Conservation (phyloP, 2,888 invertebrate species). For the Drosophila borborema region DNA sequence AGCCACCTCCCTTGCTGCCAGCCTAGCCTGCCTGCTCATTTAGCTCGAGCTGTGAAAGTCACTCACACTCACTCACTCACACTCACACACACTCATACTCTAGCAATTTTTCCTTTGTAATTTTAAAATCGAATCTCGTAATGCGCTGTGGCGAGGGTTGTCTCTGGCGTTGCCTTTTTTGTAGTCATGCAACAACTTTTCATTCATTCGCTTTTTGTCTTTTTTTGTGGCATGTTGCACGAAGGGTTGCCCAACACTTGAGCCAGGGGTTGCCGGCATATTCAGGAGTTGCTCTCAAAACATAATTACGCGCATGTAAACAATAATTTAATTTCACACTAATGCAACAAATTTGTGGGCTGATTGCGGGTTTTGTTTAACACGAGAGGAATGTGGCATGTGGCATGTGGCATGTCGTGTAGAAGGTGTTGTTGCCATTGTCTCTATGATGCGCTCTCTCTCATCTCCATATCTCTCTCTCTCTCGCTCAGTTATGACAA, state of each 20-base stretch:
- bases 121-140: slow-evolving; percentile 80
- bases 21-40: slow-evolving; percentile 14
- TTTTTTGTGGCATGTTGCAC: not conserved
- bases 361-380: slow-evolving; percentile 81
- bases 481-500: slow-evolving; percentile 23
- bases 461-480: not conserved
- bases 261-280: not conserved
- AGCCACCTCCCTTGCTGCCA: not conserved
- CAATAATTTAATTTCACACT: slow-evolving; percentile 84
- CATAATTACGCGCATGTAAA: slow-evolving; percentile 83
- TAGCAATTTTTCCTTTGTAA: slow-evolving; percentile 48
- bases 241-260: slow-evolving; percentile 51
- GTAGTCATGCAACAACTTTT: slow-evolving; percentile 56
- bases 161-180: slow-evolving; percentile 37
- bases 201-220: not conserved
- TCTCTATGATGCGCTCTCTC: not conserved
- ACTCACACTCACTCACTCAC: slow-evolving; percentile 36
- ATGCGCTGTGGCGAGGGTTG: slow-evolving; percentile 36
- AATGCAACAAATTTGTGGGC: slow-evolving; percentile 85
- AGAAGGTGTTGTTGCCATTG: slow-evolving; percentile 37
- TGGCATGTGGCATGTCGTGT: slow-evolving; percentile 35
- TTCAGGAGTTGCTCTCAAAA: slow-evolving; percentile 60
- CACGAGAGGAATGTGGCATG: slow-evolving; percentile 41
- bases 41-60: slow-evolving; percentile 72
- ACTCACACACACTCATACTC: slow-evolving; percentile 7